These are phyloP conservation scores for Hirtodrosophila histrioides DNA, from an alignment of 2,888 invertebrate species.

Conservation along the genomic window DNA sequence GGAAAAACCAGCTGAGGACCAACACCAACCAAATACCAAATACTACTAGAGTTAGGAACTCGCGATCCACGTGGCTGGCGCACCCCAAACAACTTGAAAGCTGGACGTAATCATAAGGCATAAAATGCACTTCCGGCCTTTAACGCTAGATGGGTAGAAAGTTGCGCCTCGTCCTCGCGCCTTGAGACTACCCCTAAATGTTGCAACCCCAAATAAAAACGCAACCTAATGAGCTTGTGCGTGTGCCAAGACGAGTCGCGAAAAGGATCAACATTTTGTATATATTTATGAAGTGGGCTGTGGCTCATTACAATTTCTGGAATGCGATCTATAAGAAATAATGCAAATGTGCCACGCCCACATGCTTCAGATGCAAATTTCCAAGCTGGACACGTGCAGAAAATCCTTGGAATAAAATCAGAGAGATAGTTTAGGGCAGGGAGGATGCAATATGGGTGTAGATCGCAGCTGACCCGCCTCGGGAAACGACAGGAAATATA, in stretches of 20 bases:
- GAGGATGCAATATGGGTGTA: constrained; percentile 33
- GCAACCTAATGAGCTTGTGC: constrained; percentile 29
- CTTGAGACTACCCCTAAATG: constrained; percentile 41
- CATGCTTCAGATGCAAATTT: constrained; percentile 47
- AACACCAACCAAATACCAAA: constrained; percentile 4
- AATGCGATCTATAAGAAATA: constrained; percentile 32
- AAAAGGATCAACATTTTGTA: constrained; percentile 5
- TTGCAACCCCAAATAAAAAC: constrained; percentile 1
- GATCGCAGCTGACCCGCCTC: constrained; percentile 62
- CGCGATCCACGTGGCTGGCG: constrained; percentile 67
- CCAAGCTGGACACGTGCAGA: constrained; percentile 66
- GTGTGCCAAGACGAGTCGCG: constrained; percentile 58
- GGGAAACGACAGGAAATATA: constrained; percentile 34
- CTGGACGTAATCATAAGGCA: constrained; percentile 68
- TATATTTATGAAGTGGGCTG: constrained; percentile 16
- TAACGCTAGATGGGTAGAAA: constrained; percentile 32
- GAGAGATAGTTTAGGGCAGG: not conserved
- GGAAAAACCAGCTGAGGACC: not conserved
- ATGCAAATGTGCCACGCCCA: constrained; percentile 63
- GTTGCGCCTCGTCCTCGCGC: constrained; percentile 22
- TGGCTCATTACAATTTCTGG: constrained; percentile 32
- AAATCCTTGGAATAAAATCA: not conserved
- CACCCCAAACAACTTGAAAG: constrained; percentile 53
- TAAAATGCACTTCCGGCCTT: constrained; percentile 75
- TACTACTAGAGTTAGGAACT: constrained; percentile 16